Base-by-base conservation (phyloP, 2,797 vertebrate genomes). In the Semotilus atromaculatus region DNA sequence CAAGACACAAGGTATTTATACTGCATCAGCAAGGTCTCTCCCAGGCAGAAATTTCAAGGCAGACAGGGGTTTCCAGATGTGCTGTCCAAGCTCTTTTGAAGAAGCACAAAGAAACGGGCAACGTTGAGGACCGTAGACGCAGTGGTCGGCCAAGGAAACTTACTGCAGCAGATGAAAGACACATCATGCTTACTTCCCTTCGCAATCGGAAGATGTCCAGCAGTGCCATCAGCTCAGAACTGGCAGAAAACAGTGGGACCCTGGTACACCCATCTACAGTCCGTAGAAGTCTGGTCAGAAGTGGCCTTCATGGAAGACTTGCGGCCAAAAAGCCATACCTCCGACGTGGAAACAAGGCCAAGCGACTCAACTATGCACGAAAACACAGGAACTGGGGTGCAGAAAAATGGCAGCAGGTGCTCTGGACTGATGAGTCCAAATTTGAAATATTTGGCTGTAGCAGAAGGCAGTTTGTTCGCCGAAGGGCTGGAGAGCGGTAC, bases 21-120 rank as follows among this genome's bases (percentile, higher is more conserved):
- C n/a, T n/a, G n/a, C n/a, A n/a, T n/a, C n/a, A n/a, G n/a, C n/a
- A n/a, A n/a, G n/a, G n/a, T n/a, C n/a, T n/a, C n/a, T n/a, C n/a
- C n/a, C n/a, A n/a, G n/a, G n/a, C n/a, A n/a, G n/a, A n/a, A n/a
- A n/a, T n/a, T n/a, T n/a, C n/a, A n/a, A n/a, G n/a, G n/a, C n/a
- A n/a, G n/a, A n/a, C n/a, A n/a, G n/a, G 83, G 38, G 48, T 78
- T 80, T 86, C 26, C 14, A 91, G 81, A 85, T 90, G 78, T 88
- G 82, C 82, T 86, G 83, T 81, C 66, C 82, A 86, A 89, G 85
- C 80, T 88, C 77, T 90, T 91, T 83, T 90, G 85, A 88, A 90
- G 74, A 90, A 85, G 82, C 87, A 90, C 89, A 92, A 90, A 90
- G 74, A 90, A 88, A 87, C 7, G 1, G 75, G 83, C 75, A 76